Evolutionary conservation across 2,113 vertebrate genomes (phyloP).

Genomic region (Nanorana parkeri): DNA sequence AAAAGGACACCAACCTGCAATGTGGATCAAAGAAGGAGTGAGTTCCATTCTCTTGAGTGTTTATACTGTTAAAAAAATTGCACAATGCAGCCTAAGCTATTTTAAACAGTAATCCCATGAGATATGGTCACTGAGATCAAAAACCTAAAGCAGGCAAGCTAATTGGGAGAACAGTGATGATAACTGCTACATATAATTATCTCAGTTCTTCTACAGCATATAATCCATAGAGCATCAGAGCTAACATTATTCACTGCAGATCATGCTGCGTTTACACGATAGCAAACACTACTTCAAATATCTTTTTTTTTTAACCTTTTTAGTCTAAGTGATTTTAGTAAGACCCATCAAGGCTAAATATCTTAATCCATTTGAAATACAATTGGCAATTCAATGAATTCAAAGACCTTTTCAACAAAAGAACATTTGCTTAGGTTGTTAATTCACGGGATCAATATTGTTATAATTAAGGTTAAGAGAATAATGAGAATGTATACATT

Average conservation of each 20-base stretch:
- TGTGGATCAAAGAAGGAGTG: background rate
- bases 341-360: constrained; percentile 6
- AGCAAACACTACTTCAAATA: constrained; percentile 23
- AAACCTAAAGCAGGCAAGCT: constrained; percentile 21
- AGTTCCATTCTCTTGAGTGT: background rate
- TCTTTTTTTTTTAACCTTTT: background rate
- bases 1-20: no score
- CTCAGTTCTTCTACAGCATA: constrained; percentile 8
- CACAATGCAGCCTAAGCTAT: no score
- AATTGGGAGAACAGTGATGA: constrained; percentile 37
- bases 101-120: background rate
- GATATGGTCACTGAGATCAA: constrained; percentile 39
- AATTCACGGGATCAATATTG: background rate
- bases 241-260: constrained; percentile 36
- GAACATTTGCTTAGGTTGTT: constrained; percentile 2
- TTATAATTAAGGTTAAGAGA: background rate
- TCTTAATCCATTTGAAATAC: constrained; percentile 15
- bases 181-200: constrained; percentile 44
- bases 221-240: constrained; percentile 37
- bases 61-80: background rate
- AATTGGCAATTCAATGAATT: constrained; percentile 13
- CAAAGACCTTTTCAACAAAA: background rate
- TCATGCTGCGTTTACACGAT: constrained; percentile 37
- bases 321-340: constrained; percentile 13
- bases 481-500: no score